A percentile compares a stretch with the other conserved stretches of the same genome.
These are phyloP conservation scores for Rhagologus leucostigma DNA, from an alignment of 2,113 vertebrate genomes.

Conservation along the genomic window DNA sequence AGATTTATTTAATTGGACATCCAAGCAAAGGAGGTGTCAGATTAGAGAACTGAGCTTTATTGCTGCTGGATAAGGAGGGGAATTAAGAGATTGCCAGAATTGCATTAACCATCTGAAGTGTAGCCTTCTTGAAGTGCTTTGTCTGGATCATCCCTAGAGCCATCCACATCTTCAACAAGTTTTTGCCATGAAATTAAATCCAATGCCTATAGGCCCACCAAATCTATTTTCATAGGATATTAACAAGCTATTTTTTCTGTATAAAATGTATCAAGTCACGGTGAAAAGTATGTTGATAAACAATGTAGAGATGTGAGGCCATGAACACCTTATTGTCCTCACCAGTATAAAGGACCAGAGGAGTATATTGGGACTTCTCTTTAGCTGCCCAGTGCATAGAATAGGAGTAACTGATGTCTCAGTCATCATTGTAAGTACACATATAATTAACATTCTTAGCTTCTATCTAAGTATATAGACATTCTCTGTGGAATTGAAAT, in stretches of 20 bases:
- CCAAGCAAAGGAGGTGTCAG: constrained; percentile 12
- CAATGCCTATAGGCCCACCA: not conserved
- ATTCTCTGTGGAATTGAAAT: not conserved
- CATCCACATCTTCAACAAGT: not conserved
- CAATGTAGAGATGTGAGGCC: not conserved
- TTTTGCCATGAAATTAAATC: not conserved
- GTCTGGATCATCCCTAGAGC: not conserved
- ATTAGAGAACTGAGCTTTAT: constrained; percentile 41
- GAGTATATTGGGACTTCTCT: not conserved
- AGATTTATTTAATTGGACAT: not conserved
- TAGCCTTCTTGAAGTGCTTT: not conserved
- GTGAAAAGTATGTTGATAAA: not conserved
- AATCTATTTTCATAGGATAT: not conserved
- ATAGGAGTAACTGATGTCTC: not conserved
- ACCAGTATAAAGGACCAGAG: not conserved
- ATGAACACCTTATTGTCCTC: not conserved
- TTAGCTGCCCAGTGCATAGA: not conserved
- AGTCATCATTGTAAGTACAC: not conserved
- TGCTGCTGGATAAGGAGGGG: not conserved
- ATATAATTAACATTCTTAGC: not conserved
- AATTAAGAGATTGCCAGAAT: constrained; percentile 18
- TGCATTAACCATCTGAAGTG: not conserved
- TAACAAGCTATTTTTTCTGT: not conserved
- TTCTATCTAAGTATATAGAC: not conserved
- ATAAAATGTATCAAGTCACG: not conserved